Base-by-base conservation (phyloP, 2,888 invertebrate species). In the Synergus laeviventris region DNA sequence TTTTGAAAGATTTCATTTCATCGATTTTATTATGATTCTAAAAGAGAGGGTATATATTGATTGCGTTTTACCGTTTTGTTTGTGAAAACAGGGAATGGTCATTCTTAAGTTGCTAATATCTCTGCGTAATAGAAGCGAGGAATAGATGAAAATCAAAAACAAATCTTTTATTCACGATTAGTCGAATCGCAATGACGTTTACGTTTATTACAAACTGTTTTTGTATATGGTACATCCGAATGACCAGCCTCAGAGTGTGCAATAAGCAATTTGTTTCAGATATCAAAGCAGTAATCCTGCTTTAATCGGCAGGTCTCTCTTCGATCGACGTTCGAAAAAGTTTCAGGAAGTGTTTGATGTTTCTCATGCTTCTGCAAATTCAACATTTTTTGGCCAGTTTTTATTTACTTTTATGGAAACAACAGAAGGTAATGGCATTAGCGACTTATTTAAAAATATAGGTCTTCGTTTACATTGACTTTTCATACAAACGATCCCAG, bases 91-190 rank as follows among this genome's bases (percentile, higher is more conserved):
- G 21, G 21, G 56, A 56, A 56, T 56, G 18, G 11, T n/a, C 56
- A 56, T 56, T 56, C 56, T 56, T 12, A 56, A 56, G 56, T 56
- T 12, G 56, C 56, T 21, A n/a, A n/a, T n/a, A 21, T 56, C 56
- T 12, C 21, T 56, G 56, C 21, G 56, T 21, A 56, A 21, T 9
- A 49, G 49, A 49, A 49, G 0, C 8, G 49, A 49, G 5, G 2
- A n/a, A 14, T 1, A 49, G n/a, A n/a, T 8, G n/a, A 49, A 49
- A n/a, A 49, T 49, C n/a, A 2, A 49, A 49, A 49, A 49, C n/a
- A n/a, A 8, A 49, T n/a, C n/a, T n/a, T 49, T 49, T 49, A 49
- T 49, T 49, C 49, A n/a, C 49, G 49, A 49, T 49, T n/a, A 49
- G 8, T 49, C 49, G 49, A 49, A 49, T 49, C 49, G n/a, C 16